These are phyloP conservation scores for Craseonycteris thonglongyai DNA, from an alignment of 2,113 vertebrate species.

Conservation along the genomic window DNA sequence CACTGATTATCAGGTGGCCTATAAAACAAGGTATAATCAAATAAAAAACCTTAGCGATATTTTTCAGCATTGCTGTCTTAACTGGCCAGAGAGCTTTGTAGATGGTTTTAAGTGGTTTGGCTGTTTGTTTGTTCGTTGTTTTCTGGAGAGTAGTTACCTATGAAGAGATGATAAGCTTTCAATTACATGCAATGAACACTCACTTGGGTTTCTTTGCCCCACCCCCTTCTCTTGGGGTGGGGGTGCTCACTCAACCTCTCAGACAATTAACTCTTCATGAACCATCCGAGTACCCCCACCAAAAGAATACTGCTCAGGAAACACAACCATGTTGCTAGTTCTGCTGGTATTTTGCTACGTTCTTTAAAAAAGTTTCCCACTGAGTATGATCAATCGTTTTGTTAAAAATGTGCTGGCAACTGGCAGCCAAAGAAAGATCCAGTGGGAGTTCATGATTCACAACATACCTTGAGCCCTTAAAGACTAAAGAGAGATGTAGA, in stretches of 20 bases:
- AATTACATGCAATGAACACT: conserved; percentile 37
- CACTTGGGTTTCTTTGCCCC: conserved; percentile 27
- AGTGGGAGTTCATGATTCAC: background rate
- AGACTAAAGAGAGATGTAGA: background rate
- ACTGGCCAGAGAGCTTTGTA: background rate
- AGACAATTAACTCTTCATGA: conserved; percentile 14
- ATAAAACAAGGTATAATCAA: conserved; percentile 34
- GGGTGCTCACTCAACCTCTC: background rate
- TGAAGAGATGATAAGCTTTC: conserved; percentile 52
- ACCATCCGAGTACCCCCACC: background rate
- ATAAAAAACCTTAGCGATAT: conserved; percentile 33
- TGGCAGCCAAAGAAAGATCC: background rate
- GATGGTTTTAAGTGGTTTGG: background rate
- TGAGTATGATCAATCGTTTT: background rate
- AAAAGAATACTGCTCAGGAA: background rate
- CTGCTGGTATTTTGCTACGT: background rate
- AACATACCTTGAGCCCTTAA: background rate
- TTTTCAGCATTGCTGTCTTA: conserved; percentile 38
- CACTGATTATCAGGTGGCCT: background rate
- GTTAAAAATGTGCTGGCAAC: background rate
- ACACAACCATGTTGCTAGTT: background rate
- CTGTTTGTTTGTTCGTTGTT: background rate
- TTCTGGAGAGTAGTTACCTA: conserved; percentile 38
- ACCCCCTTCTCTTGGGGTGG: background rate
- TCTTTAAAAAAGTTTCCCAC: background rate